Percentiles rank a stretch among this genome's conserved stretches.
Conservation (phyloP, 2,888 invertebrate genomes). For the Furcula furcula region DNA sequence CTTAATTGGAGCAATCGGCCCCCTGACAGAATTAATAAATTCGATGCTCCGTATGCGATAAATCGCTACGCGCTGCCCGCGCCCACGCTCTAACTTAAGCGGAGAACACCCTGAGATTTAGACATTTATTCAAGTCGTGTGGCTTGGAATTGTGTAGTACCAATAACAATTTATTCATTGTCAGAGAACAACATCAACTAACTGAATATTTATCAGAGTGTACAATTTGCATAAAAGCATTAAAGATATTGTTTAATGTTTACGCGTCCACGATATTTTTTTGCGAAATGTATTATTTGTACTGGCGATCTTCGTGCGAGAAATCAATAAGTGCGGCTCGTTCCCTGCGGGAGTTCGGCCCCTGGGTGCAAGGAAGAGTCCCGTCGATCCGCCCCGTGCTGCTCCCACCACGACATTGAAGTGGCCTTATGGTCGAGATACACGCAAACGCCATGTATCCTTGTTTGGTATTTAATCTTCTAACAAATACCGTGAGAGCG, state of each 20-base stretch:
- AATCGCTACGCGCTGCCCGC: slow-evolving; percentile 51
- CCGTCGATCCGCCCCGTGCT: slow-evolving; percentile 47
- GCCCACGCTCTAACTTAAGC: slow-evolving; percentile 41
- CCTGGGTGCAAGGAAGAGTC: slow-evolving; percentile 56
- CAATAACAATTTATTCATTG: background rate
- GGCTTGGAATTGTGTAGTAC: background rate
- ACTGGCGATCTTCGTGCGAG: slow-evolving; percentile 60
- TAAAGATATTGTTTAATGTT: slow-evolving; percentile 21
- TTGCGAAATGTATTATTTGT: slow-evolving; percentile 49
- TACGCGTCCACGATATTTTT: slow-evolving; percentile 19
- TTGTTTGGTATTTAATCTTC: background rate
- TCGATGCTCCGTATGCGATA: slow-evolving; percentile 58
- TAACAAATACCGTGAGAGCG: slow-evolving; percentile 59
- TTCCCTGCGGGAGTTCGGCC: slow-evolving; percentile 56
- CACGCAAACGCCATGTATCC: slow-evolving; percentile 59
- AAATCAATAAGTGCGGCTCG: slow-evolving; percentile 53
- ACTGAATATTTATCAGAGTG: slow-evolving; percentile 12
- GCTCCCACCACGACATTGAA: slow-evolving; percentile 50
- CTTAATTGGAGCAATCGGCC: slow-evolving; percentile 75
- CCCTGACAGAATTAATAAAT: slow-evolving; percentile 74
- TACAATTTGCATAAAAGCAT: slow-evolving; percentile 25
- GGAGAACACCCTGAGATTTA: slow-evolving; percentile 24
- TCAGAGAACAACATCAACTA: background rate
- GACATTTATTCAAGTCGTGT: background rate
- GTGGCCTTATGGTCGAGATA: slow-evolving; percentile 59